These are phyloP conservation scores for Pristionchus entomophagus DNA, from an alignment of 2,888 invertebrate genomes.

Conservation along the genomic window DNA sequence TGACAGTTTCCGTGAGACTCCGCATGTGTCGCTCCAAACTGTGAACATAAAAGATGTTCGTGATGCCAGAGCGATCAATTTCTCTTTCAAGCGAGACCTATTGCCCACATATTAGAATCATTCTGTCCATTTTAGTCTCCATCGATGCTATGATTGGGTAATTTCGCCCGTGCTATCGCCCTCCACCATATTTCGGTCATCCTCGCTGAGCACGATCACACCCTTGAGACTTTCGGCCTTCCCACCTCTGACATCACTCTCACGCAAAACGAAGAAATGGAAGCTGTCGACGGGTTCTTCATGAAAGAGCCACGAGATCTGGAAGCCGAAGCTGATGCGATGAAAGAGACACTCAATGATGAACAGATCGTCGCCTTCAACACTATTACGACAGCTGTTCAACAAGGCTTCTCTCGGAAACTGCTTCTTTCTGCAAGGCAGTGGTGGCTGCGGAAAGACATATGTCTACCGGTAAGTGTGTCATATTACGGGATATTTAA, in stretches of 20 bases:
- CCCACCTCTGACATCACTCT: background rate
- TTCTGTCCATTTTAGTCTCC: too few species aligned
- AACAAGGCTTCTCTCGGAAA: background rate
- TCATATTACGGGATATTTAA: background rate
- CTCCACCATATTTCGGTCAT: background rate
- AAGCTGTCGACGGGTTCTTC: background rate
- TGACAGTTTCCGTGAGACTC: too few species aligned
- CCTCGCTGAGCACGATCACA: background rate
- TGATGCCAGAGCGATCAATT: too few species aligned
- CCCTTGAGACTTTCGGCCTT: background rate
- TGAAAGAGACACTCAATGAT: background rate
- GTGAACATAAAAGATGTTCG: too few species aligned
- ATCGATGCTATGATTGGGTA: too few species aligned
- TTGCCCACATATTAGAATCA: too few species aligned
- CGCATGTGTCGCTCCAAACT: too few species aligned
- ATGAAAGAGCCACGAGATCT: background rate
- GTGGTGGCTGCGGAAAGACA: conserved; percentile 8
- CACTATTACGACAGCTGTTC: background rate
- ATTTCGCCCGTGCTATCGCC: background rate
- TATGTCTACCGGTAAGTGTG: background rate
- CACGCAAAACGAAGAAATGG: background rate
- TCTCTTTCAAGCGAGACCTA: too few species aligned
- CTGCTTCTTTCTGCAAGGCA: conserved; percentile 13
- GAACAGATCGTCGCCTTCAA: background rate
- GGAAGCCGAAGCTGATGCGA: background rate